A percentile compares a stretch with the other conserved stretches of the same genome.
phyloP scores from a whole-genome alignment of 2,888 invertebrate genomes.

The Dryomyza anilis region DNA sequence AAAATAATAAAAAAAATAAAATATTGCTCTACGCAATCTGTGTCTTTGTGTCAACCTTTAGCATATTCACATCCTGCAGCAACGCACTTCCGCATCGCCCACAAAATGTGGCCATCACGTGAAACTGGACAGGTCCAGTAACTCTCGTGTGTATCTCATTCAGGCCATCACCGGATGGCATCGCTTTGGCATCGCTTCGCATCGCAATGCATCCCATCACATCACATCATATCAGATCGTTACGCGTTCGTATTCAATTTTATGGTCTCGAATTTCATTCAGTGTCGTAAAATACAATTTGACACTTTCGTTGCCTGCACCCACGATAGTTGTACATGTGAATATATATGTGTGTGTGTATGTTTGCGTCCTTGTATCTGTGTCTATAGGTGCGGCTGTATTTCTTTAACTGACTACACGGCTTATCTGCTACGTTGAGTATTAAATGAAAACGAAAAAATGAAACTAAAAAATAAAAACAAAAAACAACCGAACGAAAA shows the following conservation, averaged over 20 bases:
- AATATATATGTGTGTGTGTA: neutral
- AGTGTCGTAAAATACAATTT: slow-evolving; percentile 16
- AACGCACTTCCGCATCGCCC: too few species aligned
- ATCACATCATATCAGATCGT: neutral
- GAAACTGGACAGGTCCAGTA: too few species aligned
- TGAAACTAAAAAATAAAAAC: too few species aligned
- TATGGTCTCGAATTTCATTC: slow-evolving; percentile 15
- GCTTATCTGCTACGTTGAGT: neutral
- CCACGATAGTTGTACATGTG: neutral
- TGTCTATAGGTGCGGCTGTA: neutral
- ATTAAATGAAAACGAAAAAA: too few species aligned
- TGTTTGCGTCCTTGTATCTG: neutral
- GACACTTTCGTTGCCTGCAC: slow-evolving; percentile 3
- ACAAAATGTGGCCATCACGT: neutral
- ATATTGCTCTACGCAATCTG: neutral
- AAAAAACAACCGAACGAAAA: too few species aligned
- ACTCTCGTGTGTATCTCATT: too few species aligned
- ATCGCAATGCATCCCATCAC: neutral
- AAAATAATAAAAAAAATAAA: too few species aligned
- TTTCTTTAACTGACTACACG: too few species aligned
- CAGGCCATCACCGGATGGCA: too few species aligned
- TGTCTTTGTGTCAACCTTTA: neutral
- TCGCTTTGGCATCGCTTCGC: neutral
- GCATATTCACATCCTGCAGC: too few species aligned
- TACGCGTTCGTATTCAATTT: slow-evolving; percentile 5